phyloP scores from a whole-genome alignment of 23 tunicate species.

The Botrylloides violaceus region DNA sequence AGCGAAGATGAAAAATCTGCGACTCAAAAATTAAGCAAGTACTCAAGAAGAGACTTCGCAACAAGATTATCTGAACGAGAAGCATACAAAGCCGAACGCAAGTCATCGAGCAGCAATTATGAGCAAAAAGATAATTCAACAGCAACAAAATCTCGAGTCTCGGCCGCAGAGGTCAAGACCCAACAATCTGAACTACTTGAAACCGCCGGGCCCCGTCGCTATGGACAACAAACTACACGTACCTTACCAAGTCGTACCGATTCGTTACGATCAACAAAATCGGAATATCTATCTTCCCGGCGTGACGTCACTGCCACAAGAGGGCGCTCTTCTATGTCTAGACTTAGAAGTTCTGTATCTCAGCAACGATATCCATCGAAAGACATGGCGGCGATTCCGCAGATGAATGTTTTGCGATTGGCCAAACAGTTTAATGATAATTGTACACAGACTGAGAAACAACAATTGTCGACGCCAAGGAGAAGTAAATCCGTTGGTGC shows the following conservation, averaged over 20 bases:
- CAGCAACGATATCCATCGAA: constrained; percentile 2
- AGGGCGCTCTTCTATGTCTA: background rate
- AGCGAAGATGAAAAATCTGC: constrained; percentile 9
- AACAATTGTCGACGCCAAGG: background rate
- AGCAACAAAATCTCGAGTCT: background rate
- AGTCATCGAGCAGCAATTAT: background rate
- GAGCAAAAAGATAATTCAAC: background rate
- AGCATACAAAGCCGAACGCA: background rate
- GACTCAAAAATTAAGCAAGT: background rate
- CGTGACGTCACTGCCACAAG: background rate
- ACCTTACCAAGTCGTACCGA: constrained; percentile 9
- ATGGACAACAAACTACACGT: background rate
- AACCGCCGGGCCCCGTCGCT: background rate
- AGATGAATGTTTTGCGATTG: constrained; percentile 12
- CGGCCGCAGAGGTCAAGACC: background rate
- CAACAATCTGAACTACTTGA: background rate
- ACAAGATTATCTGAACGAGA: background rate
- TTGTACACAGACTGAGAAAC: background rate
- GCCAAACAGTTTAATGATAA: constrained; percentile 17
- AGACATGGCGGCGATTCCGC: constrained; percentile 16
- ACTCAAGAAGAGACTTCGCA: too few relatives aligned
- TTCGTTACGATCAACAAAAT: constrained; percentile 14
- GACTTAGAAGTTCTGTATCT: background rate
- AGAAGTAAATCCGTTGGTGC: constrained; percentile 17
- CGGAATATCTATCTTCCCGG: background rate